Percentiles rank a stretch among this genome's conserved stretches.
Conservation (phyloP, 2,113 vertebrate species). For the Malurus alboscapulatus region DNA sequence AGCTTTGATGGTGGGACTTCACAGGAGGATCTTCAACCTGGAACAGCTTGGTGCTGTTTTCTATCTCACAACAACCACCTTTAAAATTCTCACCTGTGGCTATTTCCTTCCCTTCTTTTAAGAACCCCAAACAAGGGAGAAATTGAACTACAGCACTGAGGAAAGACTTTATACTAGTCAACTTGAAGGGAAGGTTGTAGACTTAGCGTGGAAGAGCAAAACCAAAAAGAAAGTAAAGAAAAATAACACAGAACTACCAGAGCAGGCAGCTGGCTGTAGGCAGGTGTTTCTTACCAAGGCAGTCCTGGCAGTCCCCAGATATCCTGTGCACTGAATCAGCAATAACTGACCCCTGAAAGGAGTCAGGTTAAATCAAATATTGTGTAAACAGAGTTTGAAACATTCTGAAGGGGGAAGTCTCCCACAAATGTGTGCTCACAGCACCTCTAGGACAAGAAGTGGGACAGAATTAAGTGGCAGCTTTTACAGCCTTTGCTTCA, state of each 20-base stretch:
- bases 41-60: slow-evolving; percentile 16
- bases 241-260: background rate
- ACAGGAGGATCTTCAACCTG: background rate
- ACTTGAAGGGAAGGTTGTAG: background rate
- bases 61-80: slow-evolving; percentile 10
- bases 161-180: background rate
- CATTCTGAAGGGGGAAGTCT: background rate
- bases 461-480: background rate
- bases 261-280: background rate
- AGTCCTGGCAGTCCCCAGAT: background rate
- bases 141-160: background rate
- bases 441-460: background rate
- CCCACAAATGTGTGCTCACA: background rate
- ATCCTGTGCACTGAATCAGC: background rate
- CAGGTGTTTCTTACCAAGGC: background rate
- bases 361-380: background rate
- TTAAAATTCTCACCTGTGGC: slow-evolving; percentile 34
- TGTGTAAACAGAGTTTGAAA: background rate
- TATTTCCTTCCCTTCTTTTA: slow-evolving; percentile 28
- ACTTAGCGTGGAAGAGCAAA: background rate
- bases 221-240: background rate
- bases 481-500: background rate
- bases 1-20: slow-evolving; percentile 10
- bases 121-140: background rate
- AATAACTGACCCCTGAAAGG: background rate